Evolutionary conservation across 2,113 vertebrate genomes (phyloP).

Genomic region (Silurus meridionalis): DNA sequence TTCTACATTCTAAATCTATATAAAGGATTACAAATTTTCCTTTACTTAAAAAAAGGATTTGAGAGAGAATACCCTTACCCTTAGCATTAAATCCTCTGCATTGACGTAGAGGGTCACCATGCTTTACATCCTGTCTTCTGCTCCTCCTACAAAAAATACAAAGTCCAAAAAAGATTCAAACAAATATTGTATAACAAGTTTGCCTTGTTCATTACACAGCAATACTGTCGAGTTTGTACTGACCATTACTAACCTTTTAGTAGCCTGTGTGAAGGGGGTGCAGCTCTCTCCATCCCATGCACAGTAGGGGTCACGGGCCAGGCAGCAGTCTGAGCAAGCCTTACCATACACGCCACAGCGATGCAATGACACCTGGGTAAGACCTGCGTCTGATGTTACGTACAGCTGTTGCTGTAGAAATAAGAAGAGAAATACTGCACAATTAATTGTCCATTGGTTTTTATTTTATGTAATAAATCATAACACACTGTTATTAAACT

Average conservation of each 20-base stretch:
- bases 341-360: slow-evolving; percentile 78
- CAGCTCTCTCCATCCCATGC: slow-evolving; percentile 83
- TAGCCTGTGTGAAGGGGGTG: slow-evolving; percentile 77
- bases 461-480: not conserved
- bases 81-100: slow-evolving; percentile 94
- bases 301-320: slow-evolving; percentile 83
- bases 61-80: slow-evolving; percentile 64
- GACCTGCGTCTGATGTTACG: slow-evolving; percentile 78
- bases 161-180: not conserved
- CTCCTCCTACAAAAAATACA: slow-evolving; percentile 77
- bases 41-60: not conserved
- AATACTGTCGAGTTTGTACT: not conserved
- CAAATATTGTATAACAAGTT: not conserved
- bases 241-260: slow-evolving; percentile 67
- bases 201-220: not conserved
- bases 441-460: not conserved
- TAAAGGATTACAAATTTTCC: too few relatives aligned
- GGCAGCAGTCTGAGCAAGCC: slow-evolving; percentile 83
- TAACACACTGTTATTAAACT: not conserved
- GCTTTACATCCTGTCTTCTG: slow-evolving; percentile 90
- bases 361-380: slow-evolving; percentile 81
- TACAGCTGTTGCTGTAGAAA: slow-evolving; percentile 81
- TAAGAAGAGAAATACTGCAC: not conserved
- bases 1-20: not conserved
- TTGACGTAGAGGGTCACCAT: slow-evolving; percentile 91